Evolutionary conservation across 1,140 invertebrate species (phyloP).

Genomic region (Drosophila paulistorum): DNA sequence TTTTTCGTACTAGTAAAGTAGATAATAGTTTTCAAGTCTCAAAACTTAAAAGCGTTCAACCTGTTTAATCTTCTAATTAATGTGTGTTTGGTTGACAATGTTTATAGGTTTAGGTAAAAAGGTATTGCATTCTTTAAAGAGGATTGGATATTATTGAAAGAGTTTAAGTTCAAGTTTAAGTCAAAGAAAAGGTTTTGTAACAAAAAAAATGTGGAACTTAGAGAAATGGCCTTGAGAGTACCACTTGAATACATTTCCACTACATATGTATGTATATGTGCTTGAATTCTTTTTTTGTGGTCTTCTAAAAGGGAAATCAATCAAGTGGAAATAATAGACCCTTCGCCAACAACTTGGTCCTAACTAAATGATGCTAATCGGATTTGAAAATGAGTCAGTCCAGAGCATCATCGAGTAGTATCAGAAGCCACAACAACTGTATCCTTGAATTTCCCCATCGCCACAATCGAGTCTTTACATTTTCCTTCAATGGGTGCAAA

Average conservation of each 20-base stretch:
- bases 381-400: constrained; percentile 72
- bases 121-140: too few relatives aligned
- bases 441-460: constrained; percentile 23
- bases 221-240: constrained; percentile 7
- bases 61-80: too few relatives aligned
- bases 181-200: background rate
- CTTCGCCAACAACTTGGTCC: constrained; percentile 55
- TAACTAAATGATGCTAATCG: constrained; percentile 79
- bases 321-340: constrained; percentile 70
- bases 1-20: too few relatives aligned
- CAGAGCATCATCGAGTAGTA: constrained; percentile 20
- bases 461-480: constrained; percentile 12
- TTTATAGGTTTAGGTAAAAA: too few relatives aligned
- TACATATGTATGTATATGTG: background rate
- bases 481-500: constrained; percentile 45
- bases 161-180: too few relatives aligned
- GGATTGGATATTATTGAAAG: too few relatives aligned
- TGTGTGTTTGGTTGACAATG: too few relatives aligned
- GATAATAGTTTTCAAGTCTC: too few relatives aligned
- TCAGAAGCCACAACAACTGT: constrained; percentile 41
- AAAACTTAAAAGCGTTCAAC: too few relatives aligned
- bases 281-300: background rate
- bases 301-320: constrained; percentile 53
- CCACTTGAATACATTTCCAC: constrained; percentile 6
- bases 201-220: too few relatives aligned